Evolutionary conservation across 2,797 vertebrate genomes (phyloP), one percentile per base, ranked within the genome.

Genomic region (Tiaroga cobitis): DNA sequence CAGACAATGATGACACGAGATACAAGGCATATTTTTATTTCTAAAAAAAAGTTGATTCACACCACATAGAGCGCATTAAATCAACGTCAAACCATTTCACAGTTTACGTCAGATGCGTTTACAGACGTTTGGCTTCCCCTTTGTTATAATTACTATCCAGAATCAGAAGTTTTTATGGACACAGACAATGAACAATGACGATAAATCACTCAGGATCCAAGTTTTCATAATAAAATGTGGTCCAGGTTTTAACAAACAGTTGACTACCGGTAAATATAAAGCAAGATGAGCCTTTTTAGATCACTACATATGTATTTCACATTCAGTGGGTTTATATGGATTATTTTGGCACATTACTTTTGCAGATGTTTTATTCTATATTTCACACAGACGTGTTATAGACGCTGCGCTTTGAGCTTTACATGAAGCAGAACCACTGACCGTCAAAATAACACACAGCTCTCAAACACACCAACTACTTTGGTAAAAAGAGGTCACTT

Each of bases 41-140:
- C 39, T 75, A 73, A 85, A 79, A 80, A 73, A 32, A 63, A 37
- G 70, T 41, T 39, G 67, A 56, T 79, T 72, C 65, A 82, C 82
- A 86, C 24, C 86, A 86, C 85, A 67, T 18, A 84, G 29, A 84
- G 65, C 41, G 75, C 37, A 34, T 81, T 82, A 34, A 84, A 67
- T 69, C 67, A 67, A 76, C 26, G 51, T 86, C 51, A 88, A 85
- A 87, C 56, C 61, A 39, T 54, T 73, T 85, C 81, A 88, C 86
- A 87, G 80, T 82, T 84, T 69, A 86, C 87, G 49, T 59, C 82
- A 61, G 83, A 83, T 88, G 84, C 29, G 73, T 82, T 85, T 70
- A 83, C 65, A 82, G 19, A 82, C 70, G 54, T 80, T 73, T 79
- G 83, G 81, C 84, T 84, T 81, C 72, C 77, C 54, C 65, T 86